Conservation (phyloP, 1,140 invertebrate species). For the Drosophila santomea region DNA sequence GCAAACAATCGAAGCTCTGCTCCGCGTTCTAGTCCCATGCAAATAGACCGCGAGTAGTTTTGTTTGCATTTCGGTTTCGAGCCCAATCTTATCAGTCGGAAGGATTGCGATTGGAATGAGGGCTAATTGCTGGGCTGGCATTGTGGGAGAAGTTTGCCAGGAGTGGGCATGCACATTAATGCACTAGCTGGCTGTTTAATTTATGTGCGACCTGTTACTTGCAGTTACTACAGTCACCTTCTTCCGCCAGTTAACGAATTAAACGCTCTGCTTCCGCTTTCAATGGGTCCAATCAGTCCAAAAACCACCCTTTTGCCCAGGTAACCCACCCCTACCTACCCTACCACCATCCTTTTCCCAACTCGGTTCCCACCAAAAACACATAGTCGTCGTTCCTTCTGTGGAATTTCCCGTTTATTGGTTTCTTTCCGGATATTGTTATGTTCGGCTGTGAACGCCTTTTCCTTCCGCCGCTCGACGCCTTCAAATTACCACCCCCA, state of each 20-base stretch:
- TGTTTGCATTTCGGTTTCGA: constrained; percentile 50
- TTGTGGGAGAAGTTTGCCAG: constrained; percentile 10
- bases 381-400: constrained; percentile 34
- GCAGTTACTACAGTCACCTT: constrained; percentile 20
- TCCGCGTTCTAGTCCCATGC: constrained; percentile 47
- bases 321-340: constrained; percentile 14
- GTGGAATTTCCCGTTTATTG: constrained; percentile 67
- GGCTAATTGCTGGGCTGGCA: constrained; percentile 4
- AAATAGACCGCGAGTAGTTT: constrained; percentile 51
- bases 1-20: constrained; percentile 43
- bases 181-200: constrained; percentile 46
- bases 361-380: constrained; percentile 63
- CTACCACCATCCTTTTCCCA: constrained; percentile 19
- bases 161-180: constrained; percentile 25
- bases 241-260: constrained; percentile 62
- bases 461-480: constrained; percentile 71
- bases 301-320: constrained; percentile 25
- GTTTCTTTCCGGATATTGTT: constrained; percentile 73
- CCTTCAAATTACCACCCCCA: constrained; percentile 34
- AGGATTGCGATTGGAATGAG: background rate
- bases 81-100: constrained; percentile 50
- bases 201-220: constrained; percentile 72
- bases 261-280: constrained; percentile 67
- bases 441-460: constrained; percentile 67
- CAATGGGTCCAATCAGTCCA: constrained; percentile 66